These are phyloP conservation scores for Steinernema carpocapsae DNA, from an alignment of 2,888 invertebrate genomes.

Conservation along the genomic window DNA sequence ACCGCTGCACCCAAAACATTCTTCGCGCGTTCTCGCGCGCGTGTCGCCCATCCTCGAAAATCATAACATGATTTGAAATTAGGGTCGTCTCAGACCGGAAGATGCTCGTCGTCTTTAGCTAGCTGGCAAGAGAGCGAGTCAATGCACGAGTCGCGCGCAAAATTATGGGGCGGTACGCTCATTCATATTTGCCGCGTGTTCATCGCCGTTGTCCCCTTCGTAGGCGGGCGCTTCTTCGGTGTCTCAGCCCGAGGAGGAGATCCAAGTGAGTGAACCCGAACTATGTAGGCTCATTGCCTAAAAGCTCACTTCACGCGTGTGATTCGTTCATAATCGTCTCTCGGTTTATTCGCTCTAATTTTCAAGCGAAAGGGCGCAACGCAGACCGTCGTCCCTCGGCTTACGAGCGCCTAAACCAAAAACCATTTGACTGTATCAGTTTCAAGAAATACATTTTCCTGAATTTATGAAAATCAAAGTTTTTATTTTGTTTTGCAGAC, in stretches of 20 bases:
- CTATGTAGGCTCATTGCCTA: constrained; percentile 19
- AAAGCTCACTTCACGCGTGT: constrained; percentile 25
- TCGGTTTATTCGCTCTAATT: constrained; percentile 8
- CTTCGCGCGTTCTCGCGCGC: constrained; percentile 9
- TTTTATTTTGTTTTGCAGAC: too few species aligned
- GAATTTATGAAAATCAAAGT: too few species aligned
- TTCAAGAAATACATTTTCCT: too few species aligned
- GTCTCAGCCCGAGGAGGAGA: neutral
- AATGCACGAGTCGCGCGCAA: constrained; percentile 17
- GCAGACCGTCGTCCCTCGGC: too few species aligned
- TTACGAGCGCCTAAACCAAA: too few species aligned
- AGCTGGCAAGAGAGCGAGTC: constrained; percentile 19
- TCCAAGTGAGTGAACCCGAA: constrained; percentile 32
- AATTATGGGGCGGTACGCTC: constrained; percentile 33
- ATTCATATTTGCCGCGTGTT: constrained; percentile 35
- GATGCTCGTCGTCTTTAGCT: constrained; percentile 35
- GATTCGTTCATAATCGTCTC: constrained; percentile 25
- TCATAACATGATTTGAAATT: constrained; percentile 35
- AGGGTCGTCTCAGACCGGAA: constrained; percentile 35
- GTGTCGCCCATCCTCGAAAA: constrained; percentile 30
- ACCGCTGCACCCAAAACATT: constrained; percentile 28
- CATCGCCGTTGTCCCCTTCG: constrained; percentile 18
- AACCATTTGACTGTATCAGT: too few species aligned
- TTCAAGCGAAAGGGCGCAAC: neutral
- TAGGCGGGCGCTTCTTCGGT: constrained; percentile 30